Evolutionary conservation across 2,888 invertebrate species (phyloP).

Genomic region (Fabriciana adippe): DNA sequence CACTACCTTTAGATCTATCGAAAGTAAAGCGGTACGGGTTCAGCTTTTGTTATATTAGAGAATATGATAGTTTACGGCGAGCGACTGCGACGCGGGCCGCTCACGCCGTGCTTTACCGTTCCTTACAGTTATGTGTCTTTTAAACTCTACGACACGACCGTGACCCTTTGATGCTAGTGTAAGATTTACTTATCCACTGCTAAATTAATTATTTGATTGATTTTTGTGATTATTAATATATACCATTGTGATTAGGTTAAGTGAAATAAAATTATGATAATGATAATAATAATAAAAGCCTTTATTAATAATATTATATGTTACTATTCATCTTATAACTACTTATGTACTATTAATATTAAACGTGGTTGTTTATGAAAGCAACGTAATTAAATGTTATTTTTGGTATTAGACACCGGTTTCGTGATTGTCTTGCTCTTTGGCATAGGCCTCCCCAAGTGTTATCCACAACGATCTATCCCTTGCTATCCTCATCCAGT

Average conservation of each 20-base stretch:
- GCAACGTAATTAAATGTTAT: background rate
- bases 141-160: constrained; percentile 43
- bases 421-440: background rate
- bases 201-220: no score
- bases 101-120: constrained; percentile 43
- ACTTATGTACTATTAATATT: background rate
- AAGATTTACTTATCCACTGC: background rate
- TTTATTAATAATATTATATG: background rate
- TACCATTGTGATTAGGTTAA: no score
- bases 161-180: constrained; percentile 22
- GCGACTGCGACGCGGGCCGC: constrained; percentile 21
- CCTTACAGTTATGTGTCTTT: constrained; percentile 45
- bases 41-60: constrained; percentile 13
- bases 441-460: background rate
- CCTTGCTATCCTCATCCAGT: background rate
- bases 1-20: background rate
- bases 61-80: constrained; percentile 15
- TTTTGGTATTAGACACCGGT: background rate
- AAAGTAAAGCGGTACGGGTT: constrained; percentile 2
- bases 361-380: background rate
- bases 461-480: background rate
- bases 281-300: background rate
- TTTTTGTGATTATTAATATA: no score
- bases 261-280: no score
- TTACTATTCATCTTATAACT: background rate